These are phyloP conservation scores for Nansenia antarctica DNA, from an alignment of 2,113 vertebrate genomes.

Conservation along the genomic window DNA sequence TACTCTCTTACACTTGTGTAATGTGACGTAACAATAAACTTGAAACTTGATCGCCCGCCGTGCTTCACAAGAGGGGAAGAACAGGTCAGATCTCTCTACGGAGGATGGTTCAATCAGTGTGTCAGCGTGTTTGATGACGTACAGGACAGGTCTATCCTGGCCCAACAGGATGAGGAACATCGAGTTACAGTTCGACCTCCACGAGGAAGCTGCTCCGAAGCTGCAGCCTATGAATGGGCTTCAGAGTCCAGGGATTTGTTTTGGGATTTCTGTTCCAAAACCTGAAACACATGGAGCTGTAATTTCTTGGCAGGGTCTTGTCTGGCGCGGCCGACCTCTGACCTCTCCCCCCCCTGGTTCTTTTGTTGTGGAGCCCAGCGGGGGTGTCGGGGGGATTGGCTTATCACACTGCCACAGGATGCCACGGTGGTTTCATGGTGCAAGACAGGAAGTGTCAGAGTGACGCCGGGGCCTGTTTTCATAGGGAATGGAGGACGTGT, in stretches of 20 bases:
- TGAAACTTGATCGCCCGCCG: no score
- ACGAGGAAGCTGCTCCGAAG: no score
- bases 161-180: no score
- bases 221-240: conserved; percentile 35
- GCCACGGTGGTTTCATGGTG: conserved; percentile 61
- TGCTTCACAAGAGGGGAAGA: no score
- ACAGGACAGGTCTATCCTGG: no score
- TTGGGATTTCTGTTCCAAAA: conserved; percentile 61
- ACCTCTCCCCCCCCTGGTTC: conserved; percentile 54
- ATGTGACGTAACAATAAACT: no score
- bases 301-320: conserved; percentile 57
- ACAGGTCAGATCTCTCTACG: no score
- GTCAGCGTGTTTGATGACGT: no score
- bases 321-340: conserved; percentile 41
- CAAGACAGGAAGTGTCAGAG: conserved; percentile 69
- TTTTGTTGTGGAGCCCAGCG: conserved; percentile 57
- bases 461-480: conserved; percentile 66
- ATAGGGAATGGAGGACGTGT: conserved; percentile 54
- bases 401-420: conserved; percentile 74
- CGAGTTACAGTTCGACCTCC: no score
- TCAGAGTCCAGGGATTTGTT: conserved; percentile 56
- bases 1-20: no score
- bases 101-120: no score
- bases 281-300: conserved; percentile 63
- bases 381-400: conserved; percentile 59